Percentiles rank a stretch among this genome's conserved stretches.
Conservation (phyloP, 2,797 vertebrate genomes). For the Siniperca obscura region DNA sequence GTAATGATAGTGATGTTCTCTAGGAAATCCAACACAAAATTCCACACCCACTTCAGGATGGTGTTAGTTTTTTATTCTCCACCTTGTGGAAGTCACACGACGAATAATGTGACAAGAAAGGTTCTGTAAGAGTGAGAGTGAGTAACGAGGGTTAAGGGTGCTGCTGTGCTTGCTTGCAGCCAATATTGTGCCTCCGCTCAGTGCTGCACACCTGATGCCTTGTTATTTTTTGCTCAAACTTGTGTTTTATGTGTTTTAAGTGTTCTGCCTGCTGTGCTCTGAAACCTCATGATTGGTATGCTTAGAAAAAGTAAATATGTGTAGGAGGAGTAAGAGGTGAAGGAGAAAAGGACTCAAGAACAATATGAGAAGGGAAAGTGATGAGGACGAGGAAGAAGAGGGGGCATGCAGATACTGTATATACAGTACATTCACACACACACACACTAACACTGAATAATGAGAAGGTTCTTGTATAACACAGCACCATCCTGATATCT, state of each 20-base stretch:
- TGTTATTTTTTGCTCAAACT: constrained; percentile 20
- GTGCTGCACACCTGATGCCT: constrained; percentile 44
- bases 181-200: neutral
- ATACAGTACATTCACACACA: constrained; percentile 7
- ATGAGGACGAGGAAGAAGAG: neutral
- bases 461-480: constrained; percentile 29
- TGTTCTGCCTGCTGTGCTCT: neutral
- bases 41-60: constrained; percentile 20
- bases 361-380: neutral
- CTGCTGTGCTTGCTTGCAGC: constrained; percentile 16
- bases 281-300: neutral
- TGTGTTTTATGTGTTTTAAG: neutral
- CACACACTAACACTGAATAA: neutral
- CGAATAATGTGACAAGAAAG: constrained; percentile 15
- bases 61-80: neutral
- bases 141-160: neutral
- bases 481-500: constrained; percentile 23
- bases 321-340: neutral
- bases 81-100: neutral
- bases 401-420: neutral
- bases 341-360: neutral
- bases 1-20: constrained; percentile 12
- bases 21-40: constrained; percentile 22
- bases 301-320: neutral
- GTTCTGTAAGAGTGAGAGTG: neutral